phyloP scores from a whole-genome alignment of 1,140 invertebrate genomes.

The Brachionus asplanchnoidis region DNA sequence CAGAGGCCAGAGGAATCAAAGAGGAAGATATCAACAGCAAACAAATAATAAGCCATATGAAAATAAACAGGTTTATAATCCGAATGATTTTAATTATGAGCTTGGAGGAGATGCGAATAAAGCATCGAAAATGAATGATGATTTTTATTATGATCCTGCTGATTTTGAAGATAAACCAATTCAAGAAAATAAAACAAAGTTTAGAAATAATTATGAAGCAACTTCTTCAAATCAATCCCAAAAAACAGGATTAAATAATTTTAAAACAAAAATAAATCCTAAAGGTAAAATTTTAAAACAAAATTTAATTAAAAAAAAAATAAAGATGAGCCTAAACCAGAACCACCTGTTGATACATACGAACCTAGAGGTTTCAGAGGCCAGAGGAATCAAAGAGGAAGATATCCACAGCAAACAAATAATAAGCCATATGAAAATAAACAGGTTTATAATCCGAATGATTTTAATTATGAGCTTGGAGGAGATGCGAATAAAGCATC shows the following conservation, averaged over 20 bases:
- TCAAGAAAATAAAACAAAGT: neutral
- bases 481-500: neutral
- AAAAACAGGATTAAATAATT: neutral
- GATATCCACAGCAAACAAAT: neutral
- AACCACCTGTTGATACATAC: neutral
- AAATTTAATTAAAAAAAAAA: neutral
- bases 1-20: neutral
- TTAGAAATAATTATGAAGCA: too few relatives aligned
- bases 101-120: neutral
- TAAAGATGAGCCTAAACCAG: neutral
- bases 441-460: conserved; percentile 27
- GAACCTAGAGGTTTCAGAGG: neutral
- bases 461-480: conserved; percentile 3
- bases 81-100: conserved; percentile 17
- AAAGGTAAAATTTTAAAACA: neutral
- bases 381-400: neutral
- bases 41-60: neutral
- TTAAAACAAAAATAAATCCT: neutral
- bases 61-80: conserved; percentile 32
- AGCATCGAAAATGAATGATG: neutral
- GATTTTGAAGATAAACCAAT: conserved; percentile 1
- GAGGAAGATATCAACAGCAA: neutral
- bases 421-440: neutral
- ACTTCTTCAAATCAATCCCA: too few relatives aligned
- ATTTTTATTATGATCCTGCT: conserved; percentile 8